Evolutionary conservation across 2,113 vertebrate species (phyloP).

Genomic region (Hemiscyllium ocellatum): DNA sequence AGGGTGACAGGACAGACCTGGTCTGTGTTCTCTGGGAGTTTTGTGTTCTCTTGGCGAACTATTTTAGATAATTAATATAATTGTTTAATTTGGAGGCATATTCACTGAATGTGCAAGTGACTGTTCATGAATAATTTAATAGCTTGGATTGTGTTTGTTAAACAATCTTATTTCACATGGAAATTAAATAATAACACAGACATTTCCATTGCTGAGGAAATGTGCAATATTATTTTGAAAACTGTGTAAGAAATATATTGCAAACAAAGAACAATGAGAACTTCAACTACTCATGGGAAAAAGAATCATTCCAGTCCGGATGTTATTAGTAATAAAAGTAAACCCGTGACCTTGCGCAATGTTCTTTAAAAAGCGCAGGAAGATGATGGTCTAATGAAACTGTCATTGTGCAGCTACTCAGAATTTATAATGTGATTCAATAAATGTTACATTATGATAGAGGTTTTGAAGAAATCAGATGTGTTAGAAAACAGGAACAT

Average conservation of each 20-base stretch:
- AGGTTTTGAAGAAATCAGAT: not conserved
- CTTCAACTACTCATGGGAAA: not conserved
- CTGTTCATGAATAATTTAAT: not conserved
- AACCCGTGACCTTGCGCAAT: not conserved
- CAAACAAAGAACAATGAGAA: not conserved
- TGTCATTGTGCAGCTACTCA: not conserved
- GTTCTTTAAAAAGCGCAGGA: not conserved
- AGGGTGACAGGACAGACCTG: too few relatives aligned
- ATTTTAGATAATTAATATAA: too few relatives aligned
- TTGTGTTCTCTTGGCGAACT: too few relatives aligned
- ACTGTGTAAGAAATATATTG: not conserved
- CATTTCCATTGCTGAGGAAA: not conserved
- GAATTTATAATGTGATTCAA: not conserved
- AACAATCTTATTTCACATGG: not conserved
- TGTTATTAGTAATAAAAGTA: not conserved
- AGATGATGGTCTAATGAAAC: not conserved
- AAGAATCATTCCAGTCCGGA: not conserved
- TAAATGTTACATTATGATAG: not conserved
- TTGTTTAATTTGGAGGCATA: not conserved
- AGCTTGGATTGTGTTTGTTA: not conserved
- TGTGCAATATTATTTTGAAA: not conserved
- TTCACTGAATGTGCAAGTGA: not conserved
- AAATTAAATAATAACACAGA: not conserved
- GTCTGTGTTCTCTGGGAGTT: too few relatives aligned
- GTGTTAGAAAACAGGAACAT: not conserved